These are phyloP conservation scores for Glandiceps talaboti DNA, from an alignment of 53 echinoderm and acorn worm genomes.

Conservation along the genomic window DNA sequence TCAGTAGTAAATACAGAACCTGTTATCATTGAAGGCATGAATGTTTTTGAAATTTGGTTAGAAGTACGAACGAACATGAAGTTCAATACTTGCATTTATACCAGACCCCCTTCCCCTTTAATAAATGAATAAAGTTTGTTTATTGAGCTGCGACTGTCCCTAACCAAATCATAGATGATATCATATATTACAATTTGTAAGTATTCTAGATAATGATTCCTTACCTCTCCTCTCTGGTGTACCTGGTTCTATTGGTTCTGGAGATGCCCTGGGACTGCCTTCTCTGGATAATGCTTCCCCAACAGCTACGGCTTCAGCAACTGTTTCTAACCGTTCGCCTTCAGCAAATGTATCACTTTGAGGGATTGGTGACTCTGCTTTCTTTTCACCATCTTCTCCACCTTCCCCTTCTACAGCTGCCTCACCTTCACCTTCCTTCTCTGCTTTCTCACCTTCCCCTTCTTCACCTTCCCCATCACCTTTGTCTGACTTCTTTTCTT, in stretches of 20 bases:
- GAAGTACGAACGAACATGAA: too few species aligned
- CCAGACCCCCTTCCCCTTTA: too few species aligned
- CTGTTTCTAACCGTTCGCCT: constrained; percentile 91
- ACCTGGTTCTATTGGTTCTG: constrained; percentile 38
- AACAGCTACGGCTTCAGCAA: constrained; percentile 64
- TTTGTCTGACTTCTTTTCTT: constrained; percentile 9
- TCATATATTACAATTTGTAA: too few species aligned
- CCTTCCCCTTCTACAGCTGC: not conserved
- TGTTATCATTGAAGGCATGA: too few species aligned
- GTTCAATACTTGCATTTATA: too few species aligned
- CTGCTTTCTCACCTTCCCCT: not conserved
- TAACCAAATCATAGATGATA: too few species aligned
- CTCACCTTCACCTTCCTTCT: not conserved
- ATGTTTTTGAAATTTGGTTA: too few species aligned
- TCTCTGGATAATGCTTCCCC: constrained; percentile 84
- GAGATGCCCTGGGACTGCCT: constrained; percentile 66
- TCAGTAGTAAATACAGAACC: too few species aligned
- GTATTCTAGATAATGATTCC: too few species aligned
- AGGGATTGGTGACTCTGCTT: constrained; percentile 55
- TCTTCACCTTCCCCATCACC: constrained; percentile 3
- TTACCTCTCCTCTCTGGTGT: constrained; percentile 82
- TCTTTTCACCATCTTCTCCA: constrained; percentile 17
- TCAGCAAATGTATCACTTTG: constrained; percentile 96
- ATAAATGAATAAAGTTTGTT: too few species aligned
- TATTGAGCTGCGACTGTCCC: too few species aligned